Base-by-base conservation (phyloP, 2,113 vertebrate species). In the Hippoglossus stenolepis region DNA sequence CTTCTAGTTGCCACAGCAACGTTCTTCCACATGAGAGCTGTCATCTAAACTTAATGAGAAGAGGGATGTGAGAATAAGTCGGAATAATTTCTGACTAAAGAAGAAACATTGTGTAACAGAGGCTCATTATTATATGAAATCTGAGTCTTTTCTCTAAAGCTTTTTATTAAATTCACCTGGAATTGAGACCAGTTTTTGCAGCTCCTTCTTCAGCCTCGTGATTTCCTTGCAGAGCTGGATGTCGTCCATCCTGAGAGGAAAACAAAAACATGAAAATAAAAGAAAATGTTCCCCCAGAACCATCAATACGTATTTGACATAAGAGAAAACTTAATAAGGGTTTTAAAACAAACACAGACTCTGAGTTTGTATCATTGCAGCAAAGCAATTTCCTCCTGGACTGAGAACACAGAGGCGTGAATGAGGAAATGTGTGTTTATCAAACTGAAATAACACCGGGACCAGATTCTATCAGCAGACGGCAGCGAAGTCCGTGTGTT, bases 211-310 rank as follows among this genome's bases (percentile, higher is more conserved):
- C 84, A 97, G 93, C n/a, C 91, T 73, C 8, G 95, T 96, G 83
- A 97, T 97, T 79, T 97, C 96, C 80, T 95, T 94, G 65, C 96
- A 97, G 5, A 97, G 94, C 87, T 97, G 96, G 76, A 97, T 96
- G 87, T 97, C 96, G 13, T 97, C 96, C 95, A 97, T 97, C 96
- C 96, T 97, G 87, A 56, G 40, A 13, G 69, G 64, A 54, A 57
- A 24, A 72, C 35, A 74, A 18, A 47, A 31, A 31, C 31, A 31
- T 31, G 6, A 7, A 5, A 31, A 31, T 7, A 31, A 31, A 31
- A 31, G 5, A 5, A 31, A 31, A 7, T 31, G 31, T 31, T 31
- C 31, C 31, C 31, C 31, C 31, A 31, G 5, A 31, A 1, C 31
- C 31, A 31, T 31, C 31, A 31, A 31, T 6, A 31, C 6, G 1